Base-by-base conservation (phyloP, 2,797 vertebrate genomes). In the Podarcis lilfordi region DNA sequence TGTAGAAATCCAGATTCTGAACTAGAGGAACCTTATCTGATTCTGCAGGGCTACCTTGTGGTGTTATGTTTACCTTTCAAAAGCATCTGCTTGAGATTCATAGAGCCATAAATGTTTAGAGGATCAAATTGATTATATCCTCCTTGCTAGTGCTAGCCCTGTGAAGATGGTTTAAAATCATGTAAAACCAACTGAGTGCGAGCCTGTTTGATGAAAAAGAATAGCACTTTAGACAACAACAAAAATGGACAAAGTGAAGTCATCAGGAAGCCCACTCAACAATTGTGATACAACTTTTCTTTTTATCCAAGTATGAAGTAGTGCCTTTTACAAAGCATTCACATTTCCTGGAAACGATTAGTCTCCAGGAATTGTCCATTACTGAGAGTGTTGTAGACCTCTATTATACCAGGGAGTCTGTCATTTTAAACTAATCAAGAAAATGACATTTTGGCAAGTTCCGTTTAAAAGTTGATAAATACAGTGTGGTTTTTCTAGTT, bases 341-440 rank as follows among this genome's bases (percentile, higher is more conserved):
- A 40, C 15, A 85, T 2, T 90, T 86, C 84, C 21, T 3, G 1
- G n/a, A 27, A 23, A 21, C 69, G n/a, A 3, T 29, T 80, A 21
- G 59, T 71, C 11, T 71, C 82, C 32, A 40, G 2, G 35, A 87
- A 91, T n/a, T 82, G 78, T 3, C n/a, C 29, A 55, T 81, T 80
- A 81, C 43, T 80, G 72, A 79, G 87, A 59, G 59, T 86, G 88
- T 68, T 0, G 0, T 25, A n/a, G 72, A 80, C 64, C 87, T 59
- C 0, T 80, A 59, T 80, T 86, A 86, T 32, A 89, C 29, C 21
- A 86, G 69, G 21, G 89, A 91, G 4, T 35, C 37, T 72, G 55
- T 68, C 80, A 72, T 76, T 82, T 84, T 86, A 15, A 74, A 83
- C 83, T 88, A 88, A 75, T 4, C 79, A 43, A 43, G 88, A 91